Percentiles rank a stretch among this genome's conserved stretches.
Evolutionary conservation across 2,888 invertebrate species (phyloP).

Genomic region (Eupithecia abbreviata): DNA sequence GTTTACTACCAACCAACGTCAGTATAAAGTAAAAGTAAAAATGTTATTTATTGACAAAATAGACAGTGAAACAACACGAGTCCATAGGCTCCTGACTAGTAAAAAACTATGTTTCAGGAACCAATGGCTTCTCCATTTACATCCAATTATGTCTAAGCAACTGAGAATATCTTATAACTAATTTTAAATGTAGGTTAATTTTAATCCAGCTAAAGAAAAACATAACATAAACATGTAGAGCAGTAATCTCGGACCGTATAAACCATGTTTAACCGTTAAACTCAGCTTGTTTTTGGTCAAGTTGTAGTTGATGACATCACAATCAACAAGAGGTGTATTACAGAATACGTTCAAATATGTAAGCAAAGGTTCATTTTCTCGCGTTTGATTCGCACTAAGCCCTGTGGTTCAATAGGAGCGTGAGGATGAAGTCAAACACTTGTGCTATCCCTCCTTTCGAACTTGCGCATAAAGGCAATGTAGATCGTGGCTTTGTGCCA

Average conservation of each 20-base stretch:
- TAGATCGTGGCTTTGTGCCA: slow-evolving; percentile 14
- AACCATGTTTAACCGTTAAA: background rate
- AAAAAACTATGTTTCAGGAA: too few species aligned
- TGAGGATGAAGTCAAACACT: background rate
- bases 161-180: too few species aligned
- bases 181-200: too few species aligned
- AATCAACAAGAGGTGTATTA: background rate
- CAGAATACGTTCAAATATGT: background rate
- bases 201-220: too few species aligned
- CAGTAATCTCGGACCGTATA: background rate
- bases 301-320: background rate
- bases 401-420: background rate
- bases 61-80: too few species aligned
- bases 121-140: too few species aligned
- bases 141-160: too few species aligned
- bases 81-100: too few species aligned
- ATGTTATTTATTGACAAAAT: too few species aligned
- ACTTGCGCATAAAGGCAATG: slow-evolving; percentile 10
- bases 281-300: background rate
- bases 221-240: too few species aligned
- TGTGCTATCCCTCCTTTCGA: background rate
- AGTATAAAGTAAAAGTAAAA: too few species aligned
- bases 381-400: background rate
- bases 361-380: background rate
- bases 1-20: background rate